phyloP scores from a whole-genome alignment of 2,113 vertebrate genomes.

The Tylochromis polylepis region DNA sequence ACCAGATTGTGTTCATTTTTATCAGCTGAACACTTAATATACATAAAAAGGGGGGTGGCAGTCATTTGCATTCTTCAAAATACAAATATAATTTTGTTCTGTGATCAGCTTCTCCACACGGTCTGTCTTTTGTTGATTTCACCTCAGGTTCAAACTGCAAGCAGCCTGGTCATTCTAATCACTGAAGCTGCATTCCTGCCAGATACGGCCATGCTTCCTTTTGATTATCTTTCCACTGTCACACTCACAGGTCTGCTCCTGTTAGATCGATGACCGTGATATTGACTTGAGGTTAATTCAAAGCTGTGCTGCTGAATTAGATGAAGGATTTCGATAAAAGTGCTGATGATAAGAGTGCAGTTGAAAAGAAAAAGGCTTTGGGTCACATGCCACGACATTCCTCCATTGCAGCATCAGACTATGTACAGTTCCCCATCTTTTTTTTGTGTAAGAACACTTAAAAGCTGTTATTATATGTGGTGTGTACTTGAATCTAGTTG shows the following conservation, averaged over 20 bases:
- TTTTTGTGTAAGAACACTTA: neutral
- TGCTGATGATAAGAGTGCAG: constrained; percentile 28
- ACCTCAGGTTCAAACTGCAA: neutral
- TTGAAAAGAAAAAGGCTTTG: constrained; percentile 47
- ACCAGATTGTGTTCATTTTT: neutral
- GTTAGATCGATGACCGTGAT: constrained; percentile 57
- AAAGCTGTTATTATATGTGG: neutral
- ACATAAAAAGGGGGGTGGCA: neutral
- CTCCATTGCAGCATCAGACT: neutral
- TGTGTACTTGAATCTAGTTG: neutral
- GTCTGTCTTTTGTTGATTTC: neutral
- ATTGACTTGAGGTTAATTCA: constrained; percentile 66
- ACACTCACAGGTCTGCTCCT: constrained; percentile 46
- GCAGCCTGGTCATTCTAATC: constrained; percentile 3
- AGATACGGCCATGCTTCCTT: constrained; percentile 27
- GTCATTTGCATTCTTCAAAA: neutral
- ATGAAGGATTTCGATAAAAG: constrained; percentile 51
- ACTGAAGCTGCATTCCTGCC: constrained; percentile 3
- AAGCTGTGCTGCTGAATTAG: constrained; percentile 40
- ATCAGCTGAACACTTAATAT: neutral
- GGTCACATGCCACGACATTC: constrained; percentile 12
- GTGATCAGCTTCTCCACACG: neutral
- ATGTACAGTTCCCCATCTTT: neutral
- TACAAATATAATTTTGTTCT: neutral
- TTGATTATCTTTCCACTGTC: constrained; percentile 52